phyloP scores from a whole-genome alignment of 2,888 invertebrate genomes.

The Drosophila villosipedis region DNA sequence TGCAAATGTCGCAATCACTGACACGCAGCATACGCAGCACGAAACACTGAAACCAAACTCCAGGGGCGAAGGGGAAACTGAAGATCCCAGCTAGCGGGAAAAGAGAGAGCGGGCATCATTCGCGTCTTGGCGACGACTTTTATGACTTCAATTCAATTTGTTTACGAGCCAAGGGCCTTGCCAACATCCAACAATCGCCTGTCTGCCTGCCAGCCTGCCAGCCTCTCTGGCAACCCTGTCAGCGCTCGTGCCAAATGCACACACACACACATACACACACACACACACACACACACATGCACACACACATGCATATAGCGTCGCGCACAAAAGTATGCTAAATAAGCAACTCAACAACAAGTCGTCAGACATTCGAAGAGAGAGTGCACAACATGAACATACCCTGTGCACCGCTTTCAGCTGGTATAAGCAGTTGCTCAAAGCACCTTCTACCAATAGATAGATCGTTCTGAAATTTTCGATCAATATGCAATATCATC shows the following conservation, averaged over 20 bases:
- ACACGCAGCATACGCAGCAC: constrained; percentile 70
- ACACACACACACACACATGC: constrained; percentile 13
- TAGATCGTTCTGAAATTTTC: neutral
- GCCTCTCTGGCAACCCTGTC: constrained; percentile 14
- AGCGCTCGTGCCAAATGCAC: constrained; percentile 20
- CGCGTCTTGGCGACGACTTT: constrained; percentile 75
- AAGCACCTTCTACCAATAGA: neutral
- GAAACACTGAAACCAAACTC: constrained; percentile 15
- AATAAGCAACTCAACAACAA: constrained; percentile 70
- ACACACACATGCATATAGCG: constrained; percentile 18
- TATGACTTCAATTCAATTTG: constrained; percentile 81
- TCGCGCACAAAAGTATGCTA: constrained; percentile 68
- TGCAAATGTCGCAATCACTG: constrained; percentile 74
- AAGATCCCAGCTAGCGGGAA: neutral
- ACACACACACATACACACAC: constrained; percentile 4
- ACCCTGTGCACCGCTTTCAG: constrained; percentile 4
- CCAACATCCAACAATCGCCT: constrained; percentile 6
- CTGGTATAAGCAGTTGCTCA: neutral
- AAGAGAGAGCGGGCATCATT: constrained; percentile 39
- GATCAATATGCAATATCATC: neutral
- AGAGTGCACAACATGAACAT: neutral
- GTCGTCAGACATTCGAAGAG: neutral
- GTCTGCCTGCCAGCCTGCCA: neutral
- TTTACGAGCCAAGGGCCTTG: constrained; percentile 72
- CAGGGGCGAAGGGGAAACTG: neutral